Percentiles rank a stretch among this genome's conserved stretches.
These are phyloP conservation scores for Brenthis daphne DNA, from an alignment of 2,888 invertebrate species.

Conservation along the genomic window DNA sequence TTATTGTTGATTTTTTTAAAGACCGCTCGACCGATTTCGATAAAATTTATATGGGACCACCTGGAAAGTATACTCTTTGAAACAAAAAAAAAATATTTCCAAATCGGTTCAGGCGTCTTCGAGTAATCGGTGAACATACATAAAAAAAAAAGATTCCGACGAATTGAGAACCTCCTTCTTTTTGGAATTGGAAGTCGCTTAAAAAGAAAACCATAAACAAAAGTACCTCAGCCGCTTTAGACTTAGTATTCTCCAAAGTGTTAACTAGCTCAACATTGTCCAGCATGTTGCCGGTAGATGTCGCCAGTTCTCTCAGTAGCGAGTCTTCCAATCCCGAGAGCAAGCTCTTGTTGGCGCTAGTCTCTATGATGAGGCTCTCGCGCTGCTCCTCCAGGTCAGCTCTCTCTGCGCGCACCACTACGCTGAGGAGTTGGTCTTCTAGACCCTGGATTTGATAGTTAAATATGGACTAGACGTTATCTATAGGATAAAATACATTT, in stretches of 20 bases:
- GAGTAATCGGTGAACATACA: no score
- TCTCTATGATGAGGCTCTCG: conserved; percentile 91
- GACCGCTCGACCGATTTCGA: no score
- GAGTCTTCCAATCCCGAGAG: conserved; percentile 93
- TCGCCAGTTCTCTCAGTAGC: conserved; percentile 90
- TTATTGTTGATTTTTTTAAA: no score
- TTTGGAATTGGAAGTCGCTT: no score
- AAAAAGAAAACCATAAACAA: neutral
- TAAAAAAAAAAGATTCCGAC: no score
- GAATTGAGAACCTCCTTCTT: no score
- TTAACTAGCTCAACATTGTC: conserved; percentile 93
- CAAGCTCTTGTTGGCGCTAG: conserved; percentile 92
- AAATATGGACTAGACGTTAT: neutral
- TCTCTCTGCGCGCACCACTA: conserved; percentile 93
- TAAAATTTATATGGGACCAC: no score
- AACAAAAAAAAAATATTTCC: no score
- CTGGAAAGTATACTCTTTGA: no score
- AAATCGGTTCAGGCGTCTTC: no score
- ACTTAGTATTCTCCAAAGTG: conserved; percentile 94
- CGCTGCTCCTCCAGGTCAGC: conserved; percentile 94
- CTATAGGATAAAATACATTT: neutral
- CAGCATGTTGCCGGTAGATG: conserved; percentile 95
- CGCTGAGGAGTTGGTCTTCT: conserved; percentile 94
- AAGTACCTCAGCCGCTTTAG: conserved; percentile 90
- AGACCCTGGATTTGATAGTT: conserved; percentile 84